These are phyloP conservation scores for Falco berigora DNA, from an alignment of 2,797 vertebrate species.

Conservation along the genomic window DNA sequence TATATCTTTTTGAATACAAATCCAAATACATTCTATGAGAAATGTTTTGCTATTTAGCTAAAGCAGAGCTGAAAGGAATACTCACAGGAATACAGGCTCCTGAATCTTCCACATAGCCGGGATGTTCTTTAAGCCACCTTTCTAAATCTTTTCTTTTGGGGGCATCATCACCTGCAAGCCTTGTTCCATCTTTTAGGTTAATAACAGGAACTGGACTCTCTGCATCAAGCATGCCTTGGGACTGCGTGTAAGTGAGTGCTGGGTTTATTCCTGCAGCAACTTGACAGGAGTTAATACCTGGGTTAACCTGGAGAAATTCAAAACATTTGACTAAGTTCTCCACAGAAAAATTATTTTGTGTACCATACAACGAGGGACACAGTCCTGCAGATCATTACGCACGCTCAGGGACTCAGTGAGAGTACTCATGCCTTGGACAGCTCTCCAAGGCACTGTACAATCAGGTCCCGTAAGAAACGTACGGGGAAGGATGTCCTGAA, in stretches of 20 bases:
- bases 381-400: not conserved
- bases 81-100: slow-evolving; percentile 94
- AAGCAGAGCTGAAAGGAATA: not conserved
- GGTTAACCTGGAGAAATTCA: slow-evolving; percentile 74
- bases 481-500: not conserved
- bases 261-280: slow-evolving; percentile 73
- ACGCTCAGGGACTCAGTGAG: not conserved
- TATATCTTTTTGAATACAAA: not conserved
- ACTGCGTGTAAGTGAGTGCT: slow-evolving; percentile 64
- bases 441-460: not conserved
- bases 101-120: slow-evolving; percentile 94
- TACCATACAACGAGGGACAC: not conserved
- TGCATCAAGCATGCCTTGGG: slow-evolving; percentile 75
- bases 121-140: slow-evolving; percentile 92
- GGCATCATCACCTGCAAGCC: slow-evolving; percentile 95
- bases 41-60: not conserved
- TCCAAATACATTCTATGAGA: not conserved
- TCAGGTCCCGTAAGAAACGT: not conserved
- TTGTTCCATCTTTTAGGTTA: slow-evolving; percentile 95
- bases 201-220: slow-evolving; percentile 94
- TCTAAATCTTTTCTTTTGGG: slow-evolving; percentile 92
- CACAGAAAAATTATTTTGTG: not conserved
- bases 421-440: not conserved
- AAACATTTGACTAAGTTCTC: not conserved
- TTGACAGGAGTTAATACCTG: slow-evolving; percentile 82